Base-by-base conservation (phyloP, 2,113 vertebrate species). In the Eulemur rufifrons region DNA sequence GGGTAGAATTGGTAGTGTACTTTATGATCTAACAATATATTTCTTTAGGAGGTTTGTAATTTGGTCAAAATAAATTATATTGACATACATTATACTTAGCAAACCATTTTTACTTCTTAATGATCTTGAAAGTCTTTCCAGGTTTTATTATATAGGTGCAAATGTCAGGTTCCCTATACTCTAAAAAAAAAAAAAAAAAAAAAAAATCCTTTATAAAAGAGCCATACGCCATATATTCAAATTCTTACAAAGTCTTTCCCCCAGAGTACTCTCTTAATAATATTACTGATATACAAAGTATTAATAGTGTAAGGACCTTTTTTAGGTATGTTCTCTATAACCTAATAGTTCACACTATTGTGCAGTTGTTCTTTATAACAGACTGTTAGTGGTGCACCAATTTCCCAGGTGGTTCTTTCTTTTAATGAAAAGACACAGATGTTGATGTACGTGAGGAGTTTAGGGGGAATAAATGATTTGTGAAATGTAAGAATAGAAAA, bases 101-200 rank as follows among this genome's bases (percentile, higher is more conserved):
- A 47, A 37, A 32, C 4, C 6, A 7, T 71, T 63, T 80, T 85
- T 87, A 37, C 87, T 94, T 97, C 77, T 84, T 91, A 78, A 45
- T 83, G 69, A 95, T 83, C 45, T 63, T 64, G 34, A 86, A 92
- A 86, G 2, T 91, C 23, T 93, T 95, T 56, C 34, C 0, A 52
- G 37, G 29, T 76, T 93, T 96, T 83, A 23, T 83, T 77, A 34
- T 47, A 23, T 80, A 42, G 90, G 27, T 27, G 81, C 18, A 76
- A 78, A 84, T 50, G 20, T 45, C 5, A 69, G 15, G 54, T 89
- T 74, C n/a, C 37, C 4, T 52, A 4, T 29, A 29, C 0, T 20
- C 32, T 10, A 23, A n/a, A 56, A 13, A 37, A 64, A 42, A 32
- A 20, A 27, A 23, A n/a, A 56, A 13, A 37, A 64, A 42, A 32